Conservation (phyloP, 1,140 invertebrate species). For the Drosophila busckii region DNA sequence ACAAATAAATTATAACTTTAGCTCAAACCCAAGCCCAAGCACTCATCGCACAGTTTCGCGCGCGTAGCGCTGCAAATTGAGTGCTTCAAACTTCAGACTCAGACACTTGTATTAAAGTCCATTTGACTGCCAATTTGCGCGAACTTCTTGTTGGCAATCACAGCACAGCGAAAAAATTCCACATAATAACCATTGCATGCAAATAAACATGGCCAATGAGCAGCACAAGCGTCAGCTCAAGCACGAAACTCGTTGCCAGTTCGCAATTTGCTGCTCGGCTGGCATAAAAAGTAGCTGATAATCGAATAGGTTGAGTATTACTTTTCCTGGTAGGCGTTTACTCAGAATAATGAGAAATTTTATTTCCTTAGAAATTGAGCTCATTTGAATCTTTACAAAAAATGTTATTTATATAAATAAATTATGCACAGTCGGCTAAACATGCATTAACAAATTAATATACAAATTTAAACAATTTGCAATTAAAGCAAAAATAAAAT, state of each 20-base stretch:
- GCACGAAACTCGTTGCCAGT: conserved; percentile 43
- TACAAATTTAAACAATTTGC: background rate
- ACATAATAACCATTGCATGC: conserved; percentile 61
- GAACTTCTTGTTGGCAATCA: conserved; percentile 9
- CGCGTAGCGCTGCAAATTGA: conserved; percentile 55
- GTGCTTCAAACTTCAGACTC: conserved; percentile 57
- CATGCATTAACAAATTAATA: too few relatives aligned
- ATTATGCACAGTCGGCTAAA: too few relatives aligned
- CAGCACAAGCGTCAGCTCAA: conserved; percentile 25
- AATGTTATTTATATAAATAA: too few relatives aligned
- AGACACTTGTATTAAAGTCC: conserved; percentile 58
- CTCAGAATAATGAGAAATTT: too few relatives aligned
- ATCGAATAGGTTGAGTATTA: too few relatives aligned
- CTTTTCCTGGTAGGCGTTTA: too few relatives aligned
- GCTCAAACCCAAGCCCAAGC: conserved; percentile 13
- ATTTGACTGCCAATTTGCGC: conserved; percentile 68
- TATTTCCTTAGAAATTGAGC: too few relatives aligned
- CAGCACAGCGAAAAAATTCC: conserved; percentile 7
- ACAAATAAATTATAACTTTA: conserved; percentile 65
- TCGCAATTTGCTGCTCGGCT: conserved; percentile 24
- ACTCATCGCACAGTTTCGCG: conserved; percentile 58
- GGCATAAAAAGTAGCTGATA: conserved; percentile 8
- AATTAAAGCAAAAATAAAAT: too few relatives aligned
- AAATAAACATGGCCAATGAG: conserved; percentile 62
- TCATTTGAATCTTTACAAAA: too few relatives aligned